Conservation (phyloP, 1,140 invertebrate genomes). For the Halesus radiatus region DNA sequence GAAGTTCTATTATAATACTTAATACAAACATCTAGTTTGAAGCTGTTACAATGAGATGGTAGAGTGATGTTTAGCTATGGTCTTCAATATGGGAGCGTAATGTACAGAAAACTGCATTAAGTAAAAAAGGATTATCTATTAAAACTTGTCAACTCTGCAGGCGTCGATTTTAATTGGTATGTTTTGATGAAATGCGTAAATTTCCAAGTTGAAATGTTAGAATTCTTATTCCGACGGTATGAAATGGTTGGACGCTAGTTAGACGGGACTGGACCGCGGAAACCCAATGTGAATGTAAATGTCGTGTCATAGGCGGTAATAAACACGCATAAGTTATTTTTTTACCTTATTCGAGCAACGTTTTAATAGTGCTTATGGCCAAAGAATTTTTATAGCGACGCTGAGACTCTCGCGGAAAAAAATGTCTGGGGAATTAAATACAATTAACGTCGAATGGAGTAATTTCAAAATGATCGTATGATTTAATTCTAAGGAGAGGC, state of each 20-base stretch:
- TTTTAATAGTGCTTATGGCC: neutral
- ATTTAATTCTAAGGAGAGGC: too few species aligned
- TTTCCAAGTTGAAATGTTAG: neutral
- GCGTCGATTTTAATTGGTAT: neutral
- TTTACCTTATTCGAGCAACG: conserved; percentile 24
- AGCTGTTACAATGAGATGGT: conserved; percentile 6
- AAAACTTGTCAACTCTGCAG: neutral
- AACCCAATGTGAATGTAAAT: conserved; percentile 29
- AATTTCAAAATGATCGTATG: too few species aligned
- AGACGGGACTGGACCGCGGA: neutral
- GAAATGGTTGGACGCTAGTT: conserved; percentile 12
- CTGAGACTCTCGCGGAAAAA: too few species aligned
- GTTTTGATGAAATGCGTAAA: neutral
- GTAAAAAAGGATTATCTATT: neutral
- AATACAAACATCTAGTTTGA: neutral
- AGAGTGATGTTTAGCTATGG: conserved; percentile 22
- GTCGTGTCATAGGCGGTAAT: conserved; percentile 2
- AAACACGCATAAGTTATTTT: conserved; percentile 23
- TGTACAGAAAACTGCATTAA: neutral
- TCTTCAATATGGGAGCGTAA: neutral
- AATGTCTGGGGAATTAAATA: too few species aligned
- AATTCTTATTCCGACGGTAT: neutral
- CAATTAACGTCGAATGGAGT: too few species aligned
- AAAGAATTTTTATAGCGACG: neutral
- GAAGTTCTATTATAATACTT: neutral